Conservation (phyloP, 2,888 invertebrate genomes). For the Corbicula japonica region DNA sequence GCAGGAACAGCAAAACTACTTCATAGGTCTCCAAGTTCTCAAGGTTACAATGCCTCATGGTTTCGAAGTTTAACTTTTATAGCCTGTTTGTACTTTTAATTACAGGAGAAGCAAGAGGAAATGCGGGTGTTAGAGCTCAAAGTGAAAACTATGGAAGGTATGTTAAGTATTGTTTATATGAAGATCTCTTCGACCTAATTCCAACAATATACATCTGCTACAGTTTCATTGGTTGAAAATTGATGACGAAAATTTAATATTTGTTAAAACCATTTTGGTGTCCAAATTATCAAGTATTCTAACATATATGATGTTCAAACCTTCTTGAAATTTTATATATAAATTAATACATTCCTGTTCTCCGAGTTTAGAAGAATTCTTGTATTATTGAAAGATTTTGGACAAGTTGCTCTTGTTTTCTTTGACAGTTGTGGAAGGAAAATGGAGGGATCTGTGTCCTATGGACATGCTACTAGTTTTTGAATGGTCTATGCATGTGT, state of each 20-base stretch:
- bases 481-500: no score
- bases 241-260: not conserved
- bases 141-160: slow-evolving; percentile 44
- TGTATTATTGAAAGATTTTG: no score
- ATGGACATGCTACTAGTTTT: no score
- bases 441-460: no score
- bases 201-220: not conserved
- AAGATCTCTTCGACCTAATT: not conserved
- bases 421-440: no score
- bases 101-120: slow-evolving; percentile 55
- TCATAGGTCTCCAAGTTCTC: no score
- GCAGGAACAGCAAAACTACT: no score
- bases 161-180: not conserved
- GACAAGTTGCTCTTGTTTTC: no score
- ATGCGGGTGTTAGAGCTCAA: slow-evolving; percentile 30
- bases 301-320: not conserved
- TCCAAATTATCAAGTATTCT: not conserved
- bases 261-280: not conserved
- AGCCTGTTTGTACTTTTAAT: not conserved
- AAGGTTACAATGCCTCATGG: not conserved
- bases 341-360: not conserved
- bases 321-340: not conserved
- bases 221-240: not conserved
- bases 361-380: no score
- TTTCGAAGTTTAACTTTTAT: not conserved